Evolutionary conservation across 2,888 invertebrate genomes (phyloP), one percentile per base, ranked within the genome.

Genomic region (Cepaea hortensis): DNA sequence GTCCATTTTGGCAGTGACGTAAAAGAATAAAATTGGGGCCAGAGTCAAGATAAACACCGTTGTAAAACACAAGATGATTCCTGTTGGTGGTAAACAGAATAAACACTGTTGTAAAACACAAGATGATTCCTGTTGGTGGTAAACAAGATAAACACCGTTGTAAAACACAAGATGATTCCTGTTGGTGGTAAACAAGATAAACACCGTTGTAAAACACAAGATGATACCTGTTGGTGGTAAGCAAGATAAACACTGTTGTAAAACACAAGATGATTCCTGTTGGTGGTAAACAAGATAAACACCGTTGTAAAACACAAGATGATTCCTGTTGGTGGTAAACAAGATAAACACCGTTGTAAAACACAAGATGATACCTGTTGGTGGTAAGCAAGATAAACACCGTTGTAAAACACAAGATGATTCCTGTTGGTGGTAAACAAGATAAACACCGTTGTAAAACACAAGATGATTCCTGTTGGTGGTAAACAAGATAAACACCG

Each of bases 181-280:
- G 87, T 48, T 20, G 72, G n/a, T 7, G 7, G 55, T 61, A 61
- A n/a, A n/a, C 50, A 84, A 35, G 62, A 72, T 7, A 61, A 84
- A 48, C 72, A 84, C 76, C 18, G 62, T 61, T 15, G 68, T 23
- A 73, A 87, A 80, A 68, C 77, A 72, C 35, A 87, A 20, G 15
- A 87, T 13, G 46, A 72, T 23, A 46, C 87, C 87, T 87, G 87
- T 48, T 20, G 72, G n/a, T 7, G 7, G 55, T 61, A 61, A n/a
- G n/a, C 50, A 84, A 35, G 62, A 72, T 11, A 61, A 84, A 48
- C 62, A 84, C 76, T 15, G 62, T 61, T 15, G 68, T 23, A 73
- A 87, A 80, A 68, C 77, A 72, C 35, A 87, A 20, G 18, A 87
- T 13, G 46, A 72, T 23, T 50, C 87, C 87, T 87, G 87, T 48